phyloP scores from a whole-genome alignment of 2,797 vertebrate species.

The Schizopygopsis pylzovi region DNA sequence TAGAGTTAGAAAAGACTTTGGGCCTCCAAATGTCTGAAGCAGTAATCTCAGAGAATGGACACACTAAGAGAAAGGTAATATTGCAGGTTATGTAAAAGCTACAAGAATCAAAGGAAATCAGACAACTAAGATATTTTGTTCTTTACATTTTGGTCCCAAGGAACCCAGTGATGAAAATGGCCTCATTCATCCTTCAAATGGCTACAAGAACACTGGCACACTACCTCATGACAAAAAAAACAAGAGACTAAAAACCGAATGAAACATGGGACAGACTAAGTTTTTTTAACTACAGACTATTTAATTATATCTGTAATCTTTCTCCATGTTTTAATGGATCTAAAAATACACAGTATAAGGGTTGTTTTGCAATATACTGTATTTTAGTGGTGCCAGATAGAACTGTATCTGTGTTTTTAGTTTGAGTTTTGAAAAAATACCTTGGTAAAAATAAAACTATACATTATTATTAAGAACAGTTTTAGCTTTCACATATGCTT shows the following conservation, averaged over 20 bases:
- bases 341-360: neutral
- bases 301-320: conserved; percentile 21
- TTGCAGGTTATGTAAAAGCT: neutral
- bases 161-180: conserved; percentile 64
- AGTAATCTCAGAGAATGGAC: conserved; percentile 60
- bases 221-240: conserved; percentile 61
- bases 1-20: conserved; percentile 84
- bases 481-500: neutral
- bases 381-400: conserved; percentile 27
- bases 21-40: conserved; percentile 62
- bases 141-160: conserved; percentile 54
- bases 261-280: neutral
- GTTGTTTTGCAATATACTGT: conserved; percentile 21
- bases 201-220: conserved; percentile 66
- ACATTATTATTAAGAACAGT: neutral
- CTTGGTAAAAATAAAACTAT: neutral
- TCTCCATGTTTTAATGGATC: conserved; percentile 64
- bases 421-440: conserved; percentile 4
- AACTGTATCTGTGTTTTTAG: conserved; percentile 13
- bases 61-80: conserved; percentile 79
- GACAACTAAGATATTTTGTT: neutral
- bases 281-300: neutral
- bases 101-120: neutral
- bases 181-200: conserved; percentile 58
- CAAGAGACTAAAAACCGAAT: conserved; percentile 80